phyloP scores from a whole-genome alignment of 2,888 invertebrate genomes.

The Empis livida region DNA sequence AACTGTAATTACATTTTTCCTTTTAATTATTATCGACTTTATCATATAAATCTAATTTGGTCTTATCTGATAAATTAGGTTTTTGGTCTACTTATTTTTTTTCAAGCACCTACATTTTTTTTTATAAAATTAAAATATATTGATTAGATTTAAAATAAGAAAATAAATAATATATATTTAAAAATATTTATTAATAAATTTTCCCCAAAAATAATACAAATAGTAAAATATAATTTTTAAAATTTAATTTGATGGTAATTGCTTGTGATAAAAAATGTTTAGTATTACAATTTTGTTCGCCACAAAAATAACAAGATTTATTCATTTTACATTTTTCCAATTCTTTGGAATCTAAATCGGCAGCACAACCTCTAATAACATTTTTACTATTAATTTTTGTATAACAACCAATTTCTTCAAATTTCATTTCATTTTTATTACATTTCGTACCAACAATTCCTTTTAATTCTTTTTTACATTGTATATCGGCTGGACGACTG shows the following conservation, averaged over 20 bases:
- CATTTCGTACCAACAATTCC: neutral
- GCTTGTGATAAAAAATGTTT: neutral
- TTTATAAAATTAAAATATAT: no score
- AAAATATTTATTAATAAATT: neutral
- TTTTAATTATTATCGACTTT: no score
- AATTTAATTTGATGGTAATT: neutral
- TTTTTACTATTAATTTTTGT: neutral
- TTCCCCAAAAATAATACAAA: neutral
- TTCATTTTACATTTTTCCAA: neutral
- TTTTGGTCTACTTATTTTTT: no score
- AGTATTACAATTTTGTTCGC: neutral
- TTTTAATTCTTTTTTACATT: neutral
- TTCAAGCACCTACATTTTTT: no score
- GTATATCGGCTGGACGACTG: neutral
- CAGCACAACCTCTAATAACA: neutral
- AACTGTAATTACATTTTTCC: no score
- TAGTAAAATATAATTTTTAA: neutral
- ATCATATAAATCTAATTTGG: no score
- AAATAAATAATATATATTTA: neutral
- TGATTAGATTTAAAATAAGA: no score
- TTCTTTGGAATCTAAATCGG: neutral
- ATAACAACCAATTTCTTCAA: neutral
- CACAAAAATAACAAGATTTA: neutral
- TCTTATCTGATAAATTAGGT: no score
- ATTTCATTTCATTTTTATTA: neutral